phyloP scores from a whole-genome alignment of 2,797 vertebrate species.

The Philypnodon macrostomus region DNA sequence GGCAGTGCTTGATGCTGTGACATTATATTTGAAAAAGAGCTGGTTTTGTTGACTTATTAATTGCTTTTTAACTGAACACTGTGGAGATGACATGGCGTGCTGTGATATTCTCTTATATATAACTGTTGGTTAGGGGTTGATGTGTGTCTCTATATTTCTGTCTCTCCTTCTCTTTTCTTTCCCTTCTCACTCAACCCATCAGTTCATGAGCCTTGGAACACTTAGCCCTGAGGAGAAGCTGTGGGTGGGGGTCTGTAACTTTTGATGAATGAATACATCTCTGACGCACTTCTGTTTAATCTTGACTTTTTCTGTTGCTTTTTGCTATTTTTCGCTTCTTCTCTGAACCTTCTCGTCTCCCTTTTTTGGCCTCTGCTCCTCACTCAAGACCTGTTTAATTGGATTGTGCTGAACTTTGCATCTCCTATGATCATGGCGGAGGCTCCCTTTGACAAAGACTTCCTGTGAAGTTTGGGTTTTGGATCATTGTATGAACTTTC shows the following conservation, averaged over 20 bases:
- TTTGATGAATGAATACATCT: slow-evolving; percentile 83
- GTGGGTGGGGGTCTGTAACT: slow-evolving; percentile 80
- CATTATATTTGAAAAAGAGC: slow-evolving; percentile 61
- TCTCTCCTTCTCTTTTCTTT: slow-evolving; percentile 24
- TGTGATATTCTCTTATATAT: slow-evolving; percentile 74
- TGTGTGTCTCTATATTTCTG: slow-evolving; percentile 28
- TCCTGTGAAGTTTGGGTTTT: slow-evolving; percentile 69
- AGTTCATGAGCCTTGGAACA: slow-evolving; percentile 73
- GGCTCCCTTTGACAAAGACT: slow-evolving; percentile 63
- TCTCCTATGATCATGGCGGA: slow-evolving; percentile 69
- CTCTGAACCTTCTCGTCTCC: slow-evolving; percentile 48
- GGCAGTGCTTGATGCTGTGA: slow-evolving; percentile 36
- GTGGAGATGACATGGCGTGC: slow-evolving; percentile 69
- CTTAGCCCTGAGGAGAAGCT: slow-evolving; percentile 79
- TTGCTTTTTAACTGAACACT: slow-evolving; percentile 68
- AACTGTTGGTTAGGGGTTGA: slow-evolving; percentile 53
- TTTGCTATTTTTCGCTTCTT: slow-evolving; percentile 24
- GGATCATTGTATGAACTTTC: slow-evolving; percentile 59
- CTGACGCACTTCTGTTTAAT: slow-evolving; percentile 77
- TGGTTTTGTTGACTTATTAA: slow-evolving; percentile 78
- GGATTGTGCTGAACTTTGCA: slow-evolving; percentile 74
- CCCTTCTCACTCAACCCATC: slow-evolving; percentile 58
- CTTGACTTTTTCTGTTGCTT: slow-evolving; percentile 56
- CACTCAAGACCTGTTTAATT: slow-evolving; percentile 75
- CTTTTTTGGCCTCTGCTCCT: slow-evolving; percentile 70